phyloP scores from a whole-genome alignment of 1,140 invertebrate genomes.

The Drosophila bifasciata region DNA sequence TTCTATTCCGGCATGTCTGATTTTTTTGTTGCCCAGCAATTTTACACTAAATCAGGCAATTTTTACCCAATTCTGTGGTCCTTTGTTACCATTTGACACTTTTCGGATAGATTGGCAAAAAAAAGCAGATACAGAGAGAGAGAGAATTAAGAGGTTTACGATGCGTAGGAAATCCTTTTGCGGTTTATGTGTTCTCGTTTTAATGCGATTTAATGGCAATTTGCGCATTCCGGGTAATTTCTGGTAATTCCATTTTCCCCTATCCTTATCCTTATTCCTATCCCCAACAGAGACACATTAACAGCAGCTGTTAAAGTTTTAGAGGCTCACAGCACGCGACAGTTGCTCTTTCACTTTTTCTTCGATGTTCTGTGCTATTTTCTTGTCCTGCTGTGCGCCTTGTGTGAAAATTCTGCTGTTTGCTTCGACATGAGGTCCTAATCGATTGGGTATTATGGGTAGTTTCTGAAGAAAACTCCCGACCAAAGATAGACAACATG shows the following conservation, averaged over 20 bases:
- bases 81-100: slow-evolving; percentile 47
- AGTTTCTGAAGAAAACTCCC: slow-evolving; percentile 10
- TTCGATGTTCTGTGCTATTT: slow-evolving; percentile 4
- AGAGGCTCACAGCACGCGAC: slow-evolving; percentile 62
- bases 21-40: slow-evolving; percentile 50
- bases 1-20: slow-evolving; percentile 12
- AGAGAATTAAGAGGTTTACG: slow-evolving; percentile 60
- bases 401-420: slow-evolving; percentile 20
- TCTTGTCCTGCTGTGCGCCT: slow-evolving; percentile 39
- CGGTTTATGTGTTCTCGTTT: slow-evolving; percentile 49
- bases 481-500: slow-evolving; percentile 20
- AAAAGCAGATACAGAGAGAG: slow-evolving; percentile 8
- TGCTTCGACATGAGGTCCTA: slow-evolving; percentile 45
- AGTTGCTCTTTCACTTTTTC: slow-evolving; percentile 48
- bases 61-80: slow-evolving; percentile 67
- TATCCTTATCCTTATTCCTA: not conserved
- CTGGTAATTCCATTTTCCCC: slow-evolving; percentile 19
- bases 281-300: slow-evolving; percentile 37
- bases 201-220: slow-evolving; percentile 69
- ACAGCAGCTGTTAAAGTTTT: slow-evolving; percentile 59
- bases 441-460: slow-evolving; percentile 47
- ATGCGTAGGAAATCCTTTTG: slow-evolving; percentile 45
- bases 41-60: slow-evolving; percentile 78
- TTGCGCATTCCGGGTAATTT: slow-evolving; percentile 28
- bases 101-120: slow-evolving; percentile 50